Percentiles rank a stretch among this genome's conserved stretches.
Conservation (phyloP, 2,797 vertebrate species). For the Zalophus californianus region DNA sequence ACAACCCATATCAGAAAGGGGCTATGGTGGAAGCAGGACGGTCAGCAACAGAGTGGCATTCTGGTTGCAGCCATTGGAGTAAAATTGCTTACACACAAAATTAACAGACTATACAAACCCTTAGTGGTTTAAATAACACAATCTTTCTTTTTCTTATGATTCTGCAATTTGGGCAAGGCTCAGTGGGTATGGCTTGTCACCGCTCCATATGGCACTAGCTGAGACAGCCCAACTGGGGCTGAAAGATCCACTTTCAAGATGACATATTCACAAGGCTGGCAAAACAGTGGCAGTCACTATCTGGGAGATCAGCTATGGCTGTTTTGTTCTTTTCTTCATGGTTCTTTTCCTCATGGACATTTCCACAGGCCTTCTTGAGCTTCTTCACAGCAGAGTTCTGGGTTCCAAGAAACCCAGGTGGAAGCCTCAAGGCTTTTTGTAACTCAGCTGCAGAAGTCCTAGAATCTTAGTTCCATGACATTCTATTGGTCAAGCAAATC, state of each 20-base stretch:
- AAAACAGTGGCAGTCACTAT: not conserved
- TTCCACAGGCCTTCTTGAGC: not conserved
- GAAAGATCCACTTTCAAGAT: constrained; percentile 1
- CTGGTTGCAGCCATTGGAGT: not conserved
- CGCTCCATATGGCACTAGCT: not conserved
- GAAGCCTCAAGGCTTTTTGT: not conserved
- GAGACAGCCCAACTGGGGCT: not conserved
- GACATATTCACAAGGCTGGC: not conserved
- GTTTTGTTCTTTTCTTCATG: not conserved
- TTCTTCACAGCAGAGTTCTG: constrained; percentile 14
- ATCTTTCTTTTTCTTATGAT: not conserved
- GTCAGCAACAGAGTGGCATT: not conserved
- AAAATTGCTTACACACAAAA: not conserved
- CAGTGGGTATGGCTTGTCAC: not conserved
- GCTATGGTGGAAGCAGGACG: not conserved
- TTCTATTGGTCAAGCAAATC: not conserved
- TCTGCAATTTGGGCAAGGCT: not conserved
- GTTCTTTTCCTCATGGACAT: not conserved
- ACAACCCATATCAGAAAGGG: not conserved
- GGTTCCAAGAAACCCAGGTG: not conserved
- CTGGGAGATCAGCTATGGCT: not conserved
- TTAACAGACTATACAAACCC: not conserved
- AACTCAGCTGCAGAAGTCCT: not conserved
- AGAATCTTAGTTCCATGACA: not conserved
- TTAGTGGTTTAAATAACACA: not conserved